Conservation (phyloP, 1,140 invertebrate genomes). For the Daktulosphaira vitifoliae region DNA sequence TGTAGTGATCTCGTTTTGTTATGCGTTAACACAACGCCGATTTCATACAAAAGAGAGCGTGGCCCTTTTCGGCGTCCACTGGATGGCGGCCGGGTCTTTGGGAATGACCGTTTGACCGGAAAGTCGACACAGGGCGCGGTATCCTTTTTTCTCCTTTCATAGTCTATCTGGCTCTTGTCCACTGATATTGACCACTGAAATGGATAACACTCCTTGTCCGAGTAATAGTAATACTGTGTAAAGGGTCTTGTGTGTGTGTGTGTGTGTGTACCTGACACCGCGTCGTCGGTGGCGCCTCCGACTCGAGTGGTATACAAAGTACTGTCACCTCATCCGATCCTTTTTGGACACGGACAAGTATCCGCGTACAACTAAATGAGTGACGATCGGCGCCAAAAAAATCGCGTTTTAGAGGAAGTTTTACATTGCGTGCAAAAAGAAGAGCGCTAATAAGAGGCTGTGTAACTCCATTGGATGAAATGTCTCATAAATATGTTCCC, state of each 20-base stretch:
- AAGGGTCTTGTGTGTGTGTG: neutral
- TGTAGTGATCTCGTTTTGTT: no score
- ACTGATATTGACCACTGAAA: neutral
- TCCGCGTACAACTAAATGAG: no score
- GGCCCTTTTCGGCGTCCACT: neutral
- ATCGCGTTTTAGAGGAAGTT: no score
- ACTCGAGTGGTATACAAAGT: slow-evolving; percentile 8
- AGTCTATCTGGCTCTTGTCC: no score
- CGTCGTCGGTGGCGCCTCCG: slow-evolving; percentile 26
- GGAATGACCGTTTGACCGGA: slow-evolving; percentile 31
- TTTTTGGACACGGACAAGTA: no score
- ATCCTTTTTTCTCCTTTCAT: slow-evolving; percentile 27
- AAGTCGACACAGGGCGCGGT: slow-evolving; percentile 28
- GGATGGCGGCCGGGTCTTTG: slow-evolving; percentile 15
- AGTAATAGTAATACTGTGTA: neutral
- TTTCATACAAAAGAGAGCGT: no score
- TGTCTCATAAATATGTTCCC: no score
- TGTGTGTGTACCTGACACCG: slow-evolving; percentile 17
- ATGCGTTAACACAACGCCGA: no score
- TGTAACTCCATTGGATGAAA: no score
- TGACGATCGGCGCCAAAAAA: no score
- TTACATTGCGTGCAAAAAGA: no score
- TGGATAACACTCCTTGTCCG: neutral
- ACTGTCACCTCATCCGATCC: neutral
- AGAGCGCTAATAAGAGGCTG: no score